Evolutionary conservation across 2,888 invertebrate genomes (phyloP), one percentile per base, ranked within the genome.

Genomic region (Blastobasis lacticolella): DNA sequence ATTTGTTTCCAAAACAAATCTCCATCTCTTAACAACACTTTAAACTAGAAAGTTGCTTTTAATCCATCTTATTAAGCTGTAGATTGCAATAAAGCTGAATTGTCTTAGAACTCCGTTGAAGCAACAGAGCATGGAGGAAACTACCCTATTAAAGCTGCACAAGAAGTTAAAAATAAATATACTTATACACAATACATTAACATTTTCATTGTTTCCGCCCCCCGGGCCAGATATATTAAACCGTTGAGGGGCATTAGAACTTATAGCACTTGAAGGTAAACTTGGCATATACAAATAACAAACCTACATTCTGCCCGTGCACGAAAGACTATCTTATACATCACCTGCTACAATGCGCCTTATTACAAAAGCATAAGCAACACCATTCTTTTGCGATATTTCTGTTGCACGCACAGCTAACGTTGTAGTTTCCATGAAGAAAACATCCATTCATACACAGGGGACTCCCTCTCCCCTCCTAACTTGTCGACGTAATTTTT

Each of bases 221-320:
- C 69, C 44, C 64, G 60, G 61, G 73, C 71, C 73, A 81, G 71
- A 81, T 81, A 76, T 79, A 80, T 81, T 80, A 78, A 81, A 78
- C 80, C 74, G 74, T 75, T 71, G 78, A 78, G 78, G 73, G 77
- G 80, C 81, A 84, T 83, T 81, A 81, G 69, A 81, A 86, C 79
- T 86, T 85, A 83, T 80, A 78, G 78, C 81, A 81, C 82, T 83
- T 81, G 75, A 78, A 79, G 77, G 78, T 81, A 77, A 79, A 73
- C 72, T 77, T 79, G 75, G 76, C 75, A 77, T 78, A 75, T 66
- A 73, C 73, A 75, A 76, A 23, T 75, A 69, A 75, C 76, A 73
- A 78, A 73, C 53, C 67, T 72, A 65, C 48, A 54, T 49, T 50
- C 45, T 56, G 48, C 48, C 23, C 10, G 46, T n/a, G n/a, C 5